phyloP scores from a whole-genome alignment of 2,113 vertebrate genomes.

The Rissa tridactyla region DNA sequence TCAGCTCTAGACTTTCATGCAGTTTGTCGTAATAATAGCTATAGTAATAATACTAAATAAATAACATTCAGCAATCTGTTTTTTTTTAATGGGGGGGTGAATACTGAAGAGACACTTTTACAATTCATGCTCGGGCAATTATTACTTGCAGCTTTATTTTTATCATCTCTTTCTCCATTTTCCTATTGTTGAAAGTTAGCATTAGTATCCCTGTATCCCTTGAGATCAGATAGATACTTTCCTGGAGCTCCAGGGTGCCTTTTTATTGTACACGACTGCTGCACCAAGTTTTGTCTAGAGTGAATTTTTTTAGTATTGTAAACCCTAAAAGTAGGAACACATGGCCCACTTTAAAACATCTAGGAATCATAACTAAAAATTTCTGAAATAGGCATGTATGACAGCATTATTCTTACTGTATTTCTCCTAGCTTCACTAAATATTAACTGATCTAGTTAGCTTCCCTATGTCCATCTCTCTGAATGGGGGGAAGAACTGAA shows the following conservation, averaged over 20 bases:
- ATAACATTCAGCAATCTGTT: neutral
- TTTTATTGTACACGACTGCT: neutral
- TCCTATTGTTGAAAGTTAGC: neutral
- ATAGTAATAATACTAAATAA: conserved; percentile 14
- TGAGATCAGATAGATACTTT: neutral
- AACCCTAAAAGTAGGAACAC: neutral
- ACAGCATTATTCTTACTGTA: neutral
- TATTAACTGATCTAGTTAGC: neutral
- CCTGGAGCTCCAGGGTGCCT: conserved; percentile 16
- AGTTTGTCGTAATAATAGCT: neutral
- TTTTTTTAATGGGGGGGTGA: neutral
- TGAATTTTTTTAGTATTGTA: neutral
- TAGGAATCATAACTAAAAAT: neutral
- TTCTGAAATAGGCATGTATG: neutral
- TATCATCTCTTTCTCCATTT: neutral
- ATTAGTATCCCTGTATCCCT: neutral
- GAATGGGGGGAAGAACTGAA: neutral
- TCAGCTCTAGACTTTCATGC: neutral
- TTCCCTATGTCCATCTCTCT: neutral
- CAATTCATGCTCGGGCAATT: neutral
- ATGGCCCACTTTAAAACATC: neutral
- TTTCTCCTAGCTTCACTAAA: neutral
- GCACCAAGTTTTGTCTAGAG: neutral
- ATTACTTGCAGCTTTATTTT: neutral
- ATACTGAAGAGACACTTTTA: neutral